Evolutionary conservation across 2,113 vertebrate species (phyloP), one percentile per base, ranked within the genome.

Genomic region (Ariopsis seemanni): DNA sequence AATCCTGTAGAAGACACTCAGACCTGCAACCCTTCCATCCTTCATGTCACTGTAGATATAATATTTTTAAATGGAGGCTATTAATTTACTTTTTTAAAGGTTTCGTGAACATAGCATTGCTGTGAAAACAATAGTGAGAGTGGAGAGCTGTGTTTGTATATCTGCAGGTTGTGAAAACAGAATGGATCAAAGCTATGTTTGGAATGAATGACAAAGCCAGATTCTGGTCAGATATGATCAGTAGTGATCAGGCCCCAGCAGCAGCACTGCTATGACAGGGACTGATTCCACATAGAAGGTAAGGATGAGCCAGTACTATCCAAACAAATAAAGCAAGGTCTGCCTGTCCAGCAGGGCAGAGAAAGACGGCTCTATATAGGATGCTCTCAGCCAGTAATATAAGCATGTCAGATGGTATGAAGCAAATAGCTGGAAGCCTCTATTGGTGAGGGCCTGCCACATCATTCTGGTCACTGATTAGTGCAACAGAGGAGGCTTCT

Each of bases 391-490:
- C 18, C 42, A 74, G 27, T 74, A 74, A 74, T 50, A 11, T 48
- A 74, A 42, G 71, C 34, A 48, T 72, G 34, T 72, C 71, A 72
- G 71, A 72, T 20, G 71, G 71, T 18, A 72, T 72, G 34, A 72
- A 34, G 42, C 30, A 72, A 72, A 72, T 42, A 72, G 69, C 69
- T 42, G 30, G 69, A 72, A 72, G 34, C 34, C 71, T 48, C 17
- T 42, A 48, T 42, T 72, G 17, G 30, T 48, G 34, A 72, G 20
- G 71, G 48, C 71, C 71, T 72, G 18, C 34, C 71, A 72, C 34
- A 72, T 72, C 71, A 72, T 72, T 72, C 71, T 72, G 71, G 71
- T 48, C 34, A 48, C 30, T 72, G 34, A 72, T 72, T 72, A 72
- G 71, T 72, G 34, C 67, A 30, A 69, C 27, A 69, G 27, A 69